A percentile compares a stretch with the other conserved stretches of the same genome.
These are phyloP conservation scores for Bombyx mandarina DNA, from an alignment of 1,140 invertebrate genomes.

Conservation along the genomic window DNA sequence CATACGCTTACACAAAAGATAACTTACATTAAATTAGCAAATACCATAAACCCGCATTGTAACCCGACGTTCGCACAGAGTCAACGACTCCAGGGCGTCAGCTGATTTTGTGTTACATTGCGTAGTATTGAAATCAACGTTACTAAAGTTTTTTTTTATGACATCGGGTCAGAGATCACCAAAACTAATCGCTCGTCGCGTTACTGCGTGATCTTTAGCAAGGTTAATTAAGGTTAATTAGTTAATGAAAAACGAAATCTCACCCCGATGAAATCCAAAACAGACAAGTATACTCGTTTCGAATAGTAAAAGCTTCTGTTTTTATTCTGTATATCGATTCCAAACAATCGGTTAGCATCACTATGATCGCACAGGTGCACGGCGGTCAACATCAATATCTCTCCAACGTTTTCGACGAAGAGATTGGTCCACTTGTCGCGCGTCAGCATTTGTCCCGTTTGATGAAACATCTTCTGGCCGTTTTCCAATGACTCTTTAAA, in stretches of 20 bases:
- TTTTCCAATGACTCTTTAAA: conserved; percentile 18
- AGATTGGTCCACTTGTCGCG: conserved; percentile 45
- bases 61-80: too few relatives aligned
- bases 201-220: too few relatives aligned
- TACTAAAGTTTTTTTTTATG: too few relatives aligned
- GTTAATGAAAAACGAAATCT: conserved; percentile 16
- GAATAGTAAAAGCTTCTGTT: conserved; percentile 31
- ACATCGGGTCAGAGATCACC: too few relatives aligned
- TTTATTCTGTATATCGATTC: conserved; percentile 20
- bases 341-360: conserved; percentile 26
- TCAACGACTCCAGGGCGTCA: too few relatives aligned
- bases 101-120: too few relatives aligned
- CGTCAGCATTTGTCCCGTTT: conserved; percentile 32
- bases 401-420: conserved; percentile 46
- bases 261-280: conserved; percentile 55
- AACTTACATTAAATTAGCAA: too few relatives aligned
- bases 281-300: conserved; percentile 38
- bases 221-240: not conserved
- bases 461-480: conserved; percentile 38
- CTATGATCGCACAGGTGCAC: conserved; percentile 30
- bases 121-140: too few relatives aligned
- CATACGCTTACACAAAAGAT: too few relatives aligned
- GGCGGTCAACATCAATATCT: conserved; percentile 36
- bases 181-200: too few relatives aligned
- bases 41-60: too few relatives aligned